These are phyloP conservation scores for Mamestra brassicae DNA, from an alignment of 2,888 invertebrate genomes.

Conservation along the genomic window DNA sequence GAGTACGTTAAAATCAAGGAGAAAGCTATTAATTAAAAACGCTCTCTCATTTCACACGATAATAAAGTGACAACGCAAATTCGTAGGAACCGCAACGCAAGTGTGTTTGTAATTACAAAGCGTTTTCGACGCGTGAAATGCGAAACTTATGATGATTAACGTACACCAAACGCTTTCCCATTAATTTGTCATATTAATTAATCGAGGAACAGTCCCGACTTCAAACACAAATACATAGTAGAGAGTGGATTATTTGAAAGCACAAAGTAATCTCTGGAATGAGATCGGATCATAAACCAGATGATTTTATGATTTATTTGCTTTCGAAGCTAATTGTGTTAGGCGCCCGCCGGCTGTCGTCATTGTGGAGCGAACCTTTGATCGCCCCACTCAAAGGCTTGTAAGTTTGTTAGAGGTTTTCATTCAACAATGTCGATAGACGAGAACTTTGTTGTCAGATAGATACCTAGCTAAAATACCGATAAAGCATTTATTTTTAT, in stretches of 20 bases:
- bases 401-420: conserved; percentile 70
- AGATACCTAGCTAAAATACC: conserved; percentile 66
- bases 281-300: conserved; percentile 75
- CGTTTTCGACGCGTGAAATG: conserved; percentile 79
- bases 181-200: conserved; percentile 85
- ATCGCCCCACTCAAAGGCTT: conserved; percentile 72
- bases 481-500: conserved; percentile 51
- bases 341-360: conserved; percentile 77
- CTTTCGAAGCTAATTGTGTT: conserved; percentile 82
- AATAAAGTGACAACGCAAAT: conserved; percentile 86
- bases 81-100: conserved; percentile 70
- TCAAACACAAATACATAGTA: conserved; percentile 59
- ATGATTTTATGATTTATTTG: conserved; percentile 85
- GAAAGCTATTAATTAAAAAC: conserved; percentile 87
- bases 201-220: conserved; percentile 68
- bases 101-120: conserved; percentile 84
- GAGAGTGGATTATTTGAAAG: conserved; percentile 54
- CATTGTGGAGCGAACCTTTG: conserved; percentile 72
- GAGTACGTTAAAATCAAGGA: conserved; percentile 75
- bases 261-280: conserved; percentile 76
- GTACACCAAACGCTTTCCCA: conserved; percentile 78
- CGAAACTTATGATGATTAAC: conserved; percentile 81
- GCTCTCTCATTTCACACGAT: conserved; percentile 82
- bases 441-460: conserved; percentile 57
- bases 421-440: conserved; percentile 72